phyloP scores from a whole-genome alignment of 2,113 vertebrate genomes.

The Gobiocypris rarus region DNA sequence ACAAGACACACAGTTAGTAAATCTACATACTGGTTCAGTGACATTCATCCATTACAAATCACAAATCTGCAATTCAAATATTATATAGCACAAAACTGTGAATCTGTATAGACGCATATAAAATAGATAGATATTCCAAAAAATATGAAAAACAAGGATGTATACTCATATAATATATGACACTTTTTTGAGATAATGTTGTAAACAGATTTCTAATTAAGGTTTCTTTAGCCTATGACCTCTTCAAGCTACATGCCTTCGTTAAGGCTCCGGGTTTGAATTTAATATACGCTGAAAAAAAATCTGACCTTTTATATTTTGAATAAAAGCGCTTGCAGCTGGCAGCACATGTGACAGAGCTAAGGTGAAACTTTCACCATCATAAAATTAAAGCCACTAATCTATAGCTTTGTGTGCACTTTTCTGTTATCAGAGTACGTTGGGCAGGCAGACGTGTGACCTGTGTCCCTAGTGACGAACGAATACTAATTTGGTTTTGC shows the following conservation, averaged over 20 bases:
- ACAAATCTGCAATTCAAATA: background rate
- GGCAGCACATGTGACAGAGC: slow-evolving; percentile 1
- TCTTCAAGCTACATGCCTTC: background rate
- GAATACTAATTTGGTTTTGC: slow-evolving; percentile 28
- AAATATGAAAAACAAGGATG: background rate
- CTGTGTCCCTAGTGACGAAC: background rate
- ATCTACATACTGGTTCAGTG: background rate
- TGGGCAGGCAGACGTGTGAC: background rate
- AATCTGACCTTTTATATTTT: slow-evolving; percentile 44
- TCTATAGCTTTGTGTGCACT: slow-evolving; percentile 17
- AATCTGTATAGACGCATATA: background rate
- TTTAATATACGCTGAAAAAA: slow-evolving; percentile 11
- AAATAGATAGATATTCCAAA: background rate
- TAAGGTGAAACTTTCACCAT: background rate
- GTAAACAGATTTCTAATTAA: background rate
- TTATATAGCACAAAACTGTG: background rate
- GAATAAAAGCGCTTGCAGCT: background rate
- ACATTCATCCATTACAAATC: background rate
- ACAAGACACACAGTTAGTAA: background rate
- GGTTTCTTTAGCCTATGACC: background rate
- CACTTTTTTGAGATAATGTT: background rate
- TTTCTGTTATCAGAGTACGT: background rate
- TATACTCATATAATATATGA: background rate
- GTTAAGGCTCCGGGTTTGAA: background rate
- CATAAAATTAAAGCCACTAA: slow-evolving; percentile 14